A percentile compares a stretch with the other conserved stretches of the same genome.
These are phyloP conservation scores for Rhyacophila evoluta DNA, from an alignment of 2,888 invertebrate species.

Conservation along the genomic window DNA sequence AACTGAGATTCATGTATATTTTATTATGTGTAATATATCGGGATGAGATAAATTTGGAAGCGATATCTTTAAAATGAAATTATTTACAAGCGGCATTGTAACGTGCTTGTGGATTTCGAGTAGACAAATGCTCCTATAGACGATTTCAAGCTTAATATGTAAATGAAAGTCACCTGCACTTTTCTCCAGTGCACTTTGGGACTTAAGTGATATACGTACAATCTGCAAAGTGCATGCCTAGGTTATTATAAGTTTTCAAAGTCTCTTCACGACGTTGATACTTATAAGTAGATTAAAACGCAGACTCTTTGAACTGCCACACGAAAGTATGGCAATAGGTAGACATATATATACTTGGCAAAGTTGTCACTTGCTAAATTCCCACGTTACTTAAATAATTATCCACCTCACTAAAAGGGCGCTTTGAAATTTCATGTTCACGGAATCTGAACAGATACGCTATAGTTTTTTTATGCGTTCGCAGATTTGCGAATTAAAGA, in stretches of 20 bases:
- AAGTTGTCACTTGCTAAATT: neutral
- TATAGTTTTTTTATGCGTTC: neutral
- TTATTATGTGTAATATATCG: too few relatives aligned
- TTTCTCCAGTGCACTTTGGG: neutral
- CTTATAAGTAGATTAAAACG: neutral
- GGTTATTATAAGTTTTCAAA: neutral
- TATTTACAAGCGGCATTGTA: too few relatives aligned
- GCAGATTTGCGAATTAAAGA: neutral
- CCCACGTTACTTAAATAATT: slow-evolving; percentile 7
- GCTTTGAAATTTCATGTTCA: neutral
- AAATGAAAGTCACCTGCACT: slow-evolving; percentile 1
- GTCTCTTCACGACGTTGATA: neutral
- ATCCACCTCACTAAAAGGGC: neutral
- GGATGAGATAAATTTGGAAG: too few relatives aligned
- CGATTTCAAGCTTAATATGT: too few relatives aligned
- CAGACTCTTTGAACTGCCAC: neutral
- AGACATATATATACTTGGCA: neutral
- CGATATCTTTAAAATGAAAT: too few relatives aligned
- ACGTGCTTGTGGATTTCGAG: too few relatives aligned
- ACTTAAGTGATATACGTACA: neutral
- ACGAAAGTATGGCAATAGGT: neutral
- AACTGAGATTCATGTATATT: too few relatives aligned
- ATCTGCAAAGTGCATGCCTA: neutral
- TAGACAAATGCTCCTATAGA: too few relatives aligned
- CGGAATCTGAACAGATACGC: neutral